phyloP scores from a whole-genome alignment of 35 echinoderm and acorn worm species.

The Anneissia japonica region DNA sequence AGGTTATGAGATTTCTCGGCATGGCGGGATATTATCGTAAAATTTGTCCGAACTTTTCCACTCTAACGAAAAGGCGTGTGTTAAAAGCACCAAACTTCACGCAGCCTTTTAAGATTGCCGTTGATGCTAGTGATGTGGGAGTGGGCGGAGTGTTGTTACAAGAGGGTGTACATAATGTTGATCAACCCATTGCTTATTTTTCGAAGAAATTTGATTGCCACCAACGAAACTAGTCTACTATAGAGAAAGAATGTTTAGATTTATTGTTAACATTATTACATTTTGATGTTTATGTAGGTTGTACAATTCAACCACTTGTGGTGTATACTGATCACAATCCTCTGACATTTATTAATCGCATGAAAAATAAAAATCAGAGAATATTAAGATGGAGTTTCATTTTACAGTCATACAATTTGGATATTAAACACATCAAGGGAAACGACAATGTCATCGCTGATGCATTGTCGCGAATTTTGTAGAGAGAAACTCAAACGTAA shows the following conservation, averaged over 20 bases:
- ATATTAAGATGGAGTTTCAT: too few species aligned
- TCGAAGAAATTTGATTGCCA: conserved; percentile 17
- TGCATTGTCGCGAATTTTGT: too few species aligned
- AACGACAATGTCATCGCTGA: too few species aligned
- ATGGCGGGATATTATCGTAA: conserved; percentile 4
- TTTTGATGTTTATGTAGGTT: conserved; percentile 27
- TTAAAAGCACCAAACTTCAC: background rate
- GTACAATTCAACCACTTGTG: background rate
- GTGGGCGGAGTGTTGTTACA: conserved; percentile 15
- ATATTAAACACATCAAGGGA: too few species aligned
- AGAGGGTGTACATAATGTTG: conserved; percentile 2
- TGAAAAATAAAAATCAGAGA: too few species aligned
- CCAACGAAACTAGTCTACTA: conserved; percentile 24
- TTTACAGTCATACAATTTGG: too few species aligned
- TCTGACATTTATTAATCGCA: too few species aligned
- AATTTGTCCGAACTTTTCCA: conserved; percentile 7
- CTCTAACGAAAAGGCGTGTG: background rate
- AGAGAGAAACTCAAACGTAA: too few species aligned
- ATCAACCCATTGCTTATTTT: conserved; percentile 29
- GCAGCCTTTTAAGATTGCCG: background rate
- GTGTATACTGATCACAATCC: conserved; percentile 13
- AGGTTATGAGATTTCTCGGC: conserved; percentile 15
- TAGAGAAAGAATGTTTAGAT: conserved; percentile 36
- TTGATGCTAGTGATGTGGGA: conserved; percentile 12
- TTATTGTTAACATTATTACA: background rate